phyloP scores from a whole-genome alignment of 1,140 invertebrate genomes.

The Metopolophium dirhodum region DNA sequence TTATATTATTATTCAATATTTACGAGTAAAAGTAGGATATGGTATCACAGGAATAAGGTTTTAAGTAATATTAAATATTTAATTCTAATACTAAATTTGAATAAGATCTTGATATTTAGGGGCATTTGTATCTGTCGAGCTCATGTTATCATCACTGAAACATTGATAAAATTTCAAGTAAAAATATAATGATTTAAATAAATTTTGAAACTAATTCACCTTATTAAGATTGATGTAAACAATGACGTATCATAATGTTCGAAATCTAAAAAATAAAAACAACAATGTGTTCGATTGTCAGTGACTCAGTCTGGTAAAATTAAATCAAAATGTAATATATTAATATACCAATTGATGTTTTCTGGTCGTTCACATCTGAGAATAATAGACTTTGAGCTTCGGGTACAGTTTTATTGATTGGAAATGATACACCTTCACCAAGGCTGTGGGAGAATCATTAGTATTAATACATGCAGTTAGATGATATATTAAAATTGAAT shows the following conservation, averaged over 20 bases:
- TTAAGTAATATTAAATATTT: neutral
- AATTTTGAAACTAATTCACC: neutral
- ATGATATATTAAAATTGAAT: neutral
- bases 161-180: neutral
- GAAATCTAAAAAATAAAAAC: slow-evolving; percentile 20
- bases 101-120: slow-evolving; percentile 55
- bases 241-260: neutral
- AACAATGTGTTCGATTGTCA: neutral
- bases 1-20: neutral
- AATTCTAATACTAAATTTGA: slow-evolving; percentile 36
- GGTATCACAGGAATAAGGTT: slow-evolving; percentile 44
- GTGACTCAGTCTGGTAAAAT: neutral
- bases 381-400: slow-evolving; percentile 50
- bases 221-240: slow-evolving; percentile 40
- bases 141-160: slow-evolving; percentile 38
- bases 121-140: neutral
- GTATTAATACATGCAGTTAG: slow-evolving; percentile 52
- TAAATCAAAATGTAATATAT: neutral
- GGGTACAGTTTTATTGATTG: slow-evolving; percentile 41
- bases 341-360: slow-evolving; percentile 54
- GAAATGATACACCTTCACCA: slow-evolving; percentile 48
- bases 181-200: neutral
- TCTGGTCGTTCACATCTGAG: slow-evolving; percentile 33
- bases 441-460: slow-evolving; percentile 40
- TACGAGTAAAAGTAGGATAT: neutral